Evolutionary conservation across 2,888 invertebrate genomes (phyloP).

Genomic region (Tiliacea aurago): DNA sequence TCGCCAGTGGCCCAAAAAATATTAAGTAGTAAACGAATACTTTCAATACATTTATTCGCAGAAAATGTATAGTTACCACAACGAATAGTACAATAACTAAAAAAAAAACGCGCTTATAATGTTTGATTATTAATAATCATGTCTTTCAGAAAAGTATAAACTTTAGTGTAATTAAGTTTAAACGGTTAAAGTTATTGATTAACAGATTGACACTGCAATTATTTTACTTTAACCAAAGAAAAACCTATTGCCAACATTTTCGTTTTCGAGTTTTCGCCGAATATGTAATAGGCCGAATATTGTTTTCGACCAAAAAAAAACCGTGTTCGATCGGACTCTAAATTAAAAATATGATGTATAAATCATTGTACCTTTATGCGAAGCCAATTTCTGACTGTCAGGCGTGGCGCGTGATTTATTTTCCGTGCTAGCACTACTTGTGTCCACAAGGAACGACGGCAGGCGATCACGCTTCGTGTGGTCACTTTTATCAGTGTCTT

Average conservation of each 20-base stretch:
- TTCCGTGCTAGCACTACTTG: constrained; percentile 78
- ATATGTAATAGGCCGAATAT: background rate
- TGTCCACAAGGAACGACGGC: constrained; percentile 77
- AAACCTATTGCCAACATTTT: background rate
- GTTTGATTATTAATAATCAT: too few relatives aligned
- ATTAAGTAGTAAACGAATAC: background rate
- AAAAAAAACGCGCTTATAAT: too few relatives aligned
- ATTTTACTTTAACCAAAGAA: background rate
- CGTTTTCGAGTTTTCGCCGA: background rate
- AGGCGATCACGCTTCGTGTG: constrained; percentile 72
- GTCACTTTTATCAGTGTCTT: constrained; percentile 72
- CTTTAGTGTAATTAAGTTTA: background rate
- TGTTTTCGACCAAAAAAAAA: background rate
- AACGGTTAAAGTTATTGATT: too few relatives aligned
- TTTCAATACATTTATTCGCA: background rate
- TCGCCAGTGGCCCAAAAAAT: too few relatives aligned
- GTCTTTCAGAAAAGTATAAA: background rate
- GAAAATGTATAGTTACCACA: background rate
- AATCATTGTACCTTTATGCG: constrained; percentile 70
- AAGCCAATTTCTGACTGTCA: constrained; percentile 76
- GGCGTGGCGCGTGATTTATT: constrained; percentile 81
- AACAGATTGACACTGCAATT: background rate
- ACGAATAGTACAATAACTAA: background rate
- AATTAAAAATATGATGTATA: background rate
- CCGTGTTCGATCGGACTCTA: background rate